Evolutionary conservation across 2,797 vertebrate species (phyloP).

Genomic region (Diceros bicornis): DNA sequence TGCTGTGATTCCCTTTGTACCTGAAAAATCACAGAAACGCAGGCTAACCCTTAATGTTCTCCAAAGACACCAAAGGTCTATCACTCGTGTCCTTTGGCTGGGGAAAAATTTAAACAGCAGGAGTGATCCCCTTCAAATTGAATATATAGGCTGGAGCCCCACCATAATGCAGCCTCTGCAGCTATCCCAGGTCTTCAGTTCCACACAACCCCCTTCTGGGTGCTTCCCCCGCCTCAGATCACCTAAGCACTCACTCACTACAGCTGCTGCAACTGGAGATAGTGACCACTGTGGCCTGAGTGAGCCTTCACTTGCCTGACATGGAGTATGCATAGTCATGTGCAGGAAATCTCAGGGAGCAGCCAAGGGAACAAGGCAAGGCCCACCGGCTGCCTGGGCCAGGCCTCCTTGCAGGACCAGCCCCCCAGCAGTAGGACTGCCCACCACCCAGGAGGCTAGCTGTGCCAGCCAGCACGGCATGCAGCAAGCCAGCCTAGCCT

Average conservation of each 20-base stretch:
- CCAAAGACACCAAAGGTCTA: conserved; percentile 34
- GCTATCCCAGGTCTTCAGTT: not conserved
- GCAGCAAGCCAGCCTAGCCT: not conserved
- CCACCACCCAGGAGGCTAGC: not conserved
- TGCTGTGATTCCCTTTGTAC: conserved; percentile 40
- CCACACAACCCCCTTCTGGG: not conserved
- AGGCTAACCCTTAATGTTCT: not conserved
- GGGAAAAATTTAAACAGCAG: not conserved
- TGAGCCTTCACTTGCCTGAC: not conserved
- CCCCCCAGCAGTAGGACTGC: not conserved
- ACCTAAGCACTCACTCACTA: too few species aligned
- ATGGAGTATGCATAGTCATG: not conserved
- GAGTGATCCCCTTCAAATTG: not conserved
- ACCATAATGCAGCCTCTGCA: not conserved
- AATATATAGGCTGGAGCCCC: not conserved
- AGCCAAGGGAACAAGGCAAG: not conserved
- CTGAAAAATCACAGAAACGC: conserved; percentile 61
- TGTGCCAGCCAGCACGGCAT: not conserved
- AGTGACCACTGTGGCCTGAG: not conserved
- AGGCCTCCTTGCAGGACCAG: not conserved
- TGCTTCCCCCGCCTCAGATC: not conserved
- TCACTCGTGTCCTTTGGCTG: not conserved
- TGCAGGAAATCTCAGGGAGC: not conserved
- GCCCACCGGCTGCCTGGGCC: not conserved
- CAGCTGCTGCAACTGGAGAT: not conserved